Conservation (phyloP, 2,797 vertebrate genomes). For the Argentina silus region DNA sequence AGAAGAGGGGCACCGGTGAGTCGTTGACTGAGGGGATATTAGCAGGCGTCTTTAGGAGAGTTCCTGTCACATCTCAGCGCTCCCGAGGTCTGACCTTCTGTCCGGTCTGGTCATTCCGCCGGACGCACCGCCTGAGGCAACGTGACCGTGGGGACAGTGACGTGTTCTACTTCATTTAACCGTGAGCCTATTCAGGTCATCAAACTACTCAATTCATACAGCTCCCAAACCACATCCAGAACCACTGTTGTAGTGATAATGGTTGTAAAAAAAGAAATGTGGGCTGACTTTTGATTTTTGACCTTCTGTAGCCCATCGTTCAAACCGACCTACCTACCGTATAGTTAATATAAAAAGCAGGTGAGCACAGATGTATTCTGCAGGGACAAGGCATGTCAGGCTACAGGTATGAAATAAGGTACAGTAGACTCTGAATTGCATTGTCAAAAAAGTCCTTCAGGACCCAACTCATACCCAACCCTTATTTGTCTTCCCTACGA, state of each 20-base stretch:
- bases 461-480: neutral
- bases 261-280: no score
- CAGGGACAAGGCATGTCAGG: no score
- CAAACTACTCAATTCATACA: neutral
- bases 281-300: no score
- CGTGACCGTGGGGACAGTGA: neutral
- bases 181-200: neutral
- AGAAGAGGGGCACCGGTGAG: neutral
- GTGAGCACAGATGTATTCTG: no score
- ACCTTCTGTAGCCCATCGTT: no score
- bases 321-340: no score
- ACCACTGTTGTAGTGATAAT: no score
- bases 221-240: no score
- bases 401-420: no score
- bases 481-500: slow-evolving; percentile 2
- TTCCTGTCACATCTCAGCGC: slow-evolving; percentile 25
- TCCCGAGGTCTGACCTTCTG: slow-evolving; percentile 22
- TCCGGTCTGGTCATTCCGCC: slow-evolving; percentile 11
- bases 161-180: slow-evolving; percentile 11
- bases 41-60: slow-evolving; percentile 12
- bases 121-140: neutral
- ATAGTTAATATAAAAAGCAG: no score
- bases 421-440: no score
- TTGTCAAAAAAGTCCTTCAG: no score
- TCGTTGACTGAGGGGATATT: slow-evolving; percentile 10